Evolutionary conservation across 1,140 invertebrate species (phyloP).

Genomic region (Drosophila leontia): DNA sequence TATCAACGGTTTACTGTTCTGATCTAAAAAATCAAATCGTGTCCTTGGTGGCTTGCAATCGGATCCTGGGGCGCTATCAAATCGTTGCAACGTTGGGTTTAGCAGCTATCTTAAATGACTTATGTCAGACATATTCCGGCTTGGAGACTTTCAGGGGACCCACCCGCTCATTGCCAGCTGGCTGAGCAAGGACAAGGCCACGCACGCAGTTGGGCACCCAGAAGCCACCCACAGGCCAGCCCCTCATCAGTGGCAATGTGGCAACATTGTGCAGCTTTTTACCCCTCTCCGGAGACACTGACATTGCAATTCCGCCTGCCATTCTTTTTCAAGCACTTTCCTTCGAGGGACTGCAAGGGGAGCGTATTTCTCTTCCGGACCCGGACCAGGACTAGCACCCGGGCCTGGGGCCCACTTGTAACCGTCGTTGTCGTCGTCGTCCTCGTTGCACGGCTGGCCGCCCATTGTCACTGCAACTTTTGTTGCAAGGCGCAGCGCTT

Average conservation of each 20-base stretch:
- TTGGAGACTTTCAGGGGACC: neutral
- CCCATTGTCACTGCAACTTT: conserved; percentile 80
- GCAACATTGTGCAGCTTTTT: conserved; percentile 33
- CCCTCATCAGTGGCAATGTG: conserved; percentile 45
- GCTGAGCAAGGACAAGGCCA: conserved; percentile 75
- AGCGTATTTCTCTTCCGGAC: conserved; percentile 7
- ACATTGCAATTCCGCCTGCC: conserved; percentile 72
- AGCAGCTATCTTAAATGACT: conserved; percentile 72
- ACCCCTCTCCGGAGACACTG: conserved; percentile 53
- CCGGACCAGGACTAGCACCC: conserved; percentile 8
- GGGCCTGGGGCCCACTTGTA: conserved; percentile 57
- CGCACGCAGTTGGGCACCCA: conserved; percentile 20
- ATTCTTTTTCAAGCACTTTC: conserved; percentile 78
- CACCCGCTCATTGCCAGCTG: conserved; percentile 48
- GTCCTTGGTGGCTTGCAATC: conserved; percentile 1
- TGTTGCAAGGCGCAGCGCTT: conserved; percentile 78
- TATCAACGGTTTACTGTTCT: neutral
- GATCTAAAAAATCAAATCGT: neutral
- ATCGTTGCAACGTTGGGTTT: conserved; percentile 22
- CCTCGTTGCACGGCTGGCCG: conserved; percentile 41
- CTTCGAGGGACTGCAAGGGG: conserved; percentile 33
- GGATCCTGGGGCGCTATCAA: neutral
- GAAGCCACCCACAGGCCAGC: conserved; percentile 10
- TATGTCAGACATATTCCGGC: conserved; percentile 50
- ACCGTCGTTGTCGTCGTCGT: conserved; percentile 39